Percentiles rank a stretch among this genome's conserved stretches.
phyloP scores from a whole-genome alignment of 2,797 vertebrate species.

The Sebastes hubbsi region DNA sequence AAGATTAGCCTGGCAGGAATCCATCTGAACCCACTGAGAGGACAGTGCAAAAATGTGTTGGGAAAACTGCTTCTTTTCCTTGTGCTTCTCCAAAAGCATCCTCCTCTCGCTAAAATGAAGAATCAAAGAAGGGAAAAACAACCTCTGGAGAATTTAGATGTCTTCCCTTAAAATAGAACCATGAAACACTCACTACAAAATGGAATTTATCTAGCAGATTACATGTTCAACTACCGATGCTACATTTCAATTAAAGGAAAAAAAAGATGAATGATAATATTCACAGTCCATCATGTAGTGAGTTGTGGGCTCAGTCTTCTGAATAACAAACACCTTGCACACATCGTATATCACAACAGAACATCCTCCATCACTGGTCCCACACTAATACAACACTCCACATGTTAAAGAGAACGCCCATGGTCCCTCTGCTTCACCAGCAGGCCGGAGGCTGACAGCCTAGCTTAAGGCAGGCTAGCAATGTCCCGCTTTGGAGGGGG shows the following conservation, averaged over 20 bases:
- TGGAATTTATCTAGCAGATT: slow-evolving; percentile 36
- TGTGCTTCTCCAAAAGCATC: slow-evolving; percentile 47
- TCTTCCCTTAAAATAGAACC: slow-evolving; percentile 69
- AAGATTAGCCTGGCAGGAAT: slow-evolving; percentile 42
- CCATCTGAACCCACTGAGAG: slow-evolving; percentile 39
- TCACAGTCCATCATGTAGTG: slow-evolving; percentile 74
- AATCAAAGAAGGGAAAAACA: slow-evolving; percentile 19
- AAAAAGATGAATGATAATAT: slow-evolving; percentile 54
- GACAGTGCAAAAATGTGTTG: slow-evolving; percentile 44
- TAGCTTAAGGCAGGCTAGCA: slow-evolving; percentile 89
- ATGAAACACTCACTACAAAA: slow-evolving; percentile 53
- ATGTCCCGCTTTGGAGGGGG: slow-evolving; percentile 97
- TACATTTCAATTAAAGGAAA: slow-evolving; percentile 60
- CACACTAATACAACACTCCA: slow-evolving; percentile 61
- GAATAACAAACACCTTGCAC: slow-evolving; percentile 59
- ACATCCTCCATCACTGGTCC: slow-evolving; percentile 64
- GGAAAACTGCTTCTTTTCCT: slow-evolving; percentile 28
- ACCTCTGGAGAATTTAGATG: slow-evolving; percentile 21
- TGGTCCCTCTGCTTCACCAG: slow-evolving; percentile 44
- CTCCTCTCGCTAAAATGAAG: slow-evolving; percentile 5
- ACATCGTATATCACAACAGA: slow-evolving; percentile 61
- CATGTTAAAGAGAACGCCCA: slow-evolving; percentile 48
- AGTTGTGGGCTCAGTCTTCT: slow-evolving; percentile 55
- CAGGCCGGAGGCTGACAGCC: slow-evolving; percentile 19
- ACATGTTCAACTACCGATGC: slow-evolving; percentile 64